Evolutionary conservation across 2,797 vertebrate genomes (phyloP).

Genomic region (Nothura maculosa): DNA sequence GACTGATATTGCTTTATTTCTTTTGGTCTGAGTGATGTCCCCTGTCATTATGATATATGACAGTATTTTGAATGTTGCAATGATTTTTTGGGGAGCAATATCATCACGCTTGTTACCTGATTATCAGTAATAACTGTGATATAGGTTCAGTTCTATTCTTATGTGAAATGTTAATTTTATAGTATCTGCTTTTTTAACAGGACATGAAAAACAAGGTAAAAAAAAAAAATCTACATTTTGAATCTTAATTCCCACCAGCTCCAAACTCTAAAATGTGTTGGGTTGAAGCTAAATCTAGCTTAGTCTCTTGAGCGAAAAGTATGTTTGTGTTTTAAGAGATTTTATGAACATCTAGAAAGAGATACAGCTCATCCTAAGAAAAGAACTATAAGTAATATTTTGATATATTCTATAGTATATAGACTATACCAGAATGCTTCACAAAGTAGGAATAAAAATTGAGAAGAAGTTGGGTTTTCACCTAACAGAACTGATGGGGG

Average conservation of each 20-base stretch:
- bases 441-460: not conserved
- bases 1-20: not conserved
- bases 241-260: not conserved
- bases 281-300: not conserved
- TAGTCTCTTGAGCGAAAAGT: not conserved
- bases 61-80: not conserved
- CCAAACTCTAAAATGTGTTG: not conserved
- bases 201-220: rapidly evolving
- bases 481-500: not conserved
- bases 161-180: not conserved
- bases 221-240: not conserved
- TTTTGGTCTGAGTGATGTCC: not conserved
- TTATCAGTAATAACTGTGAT: not conserved
- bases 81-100: not conserved
- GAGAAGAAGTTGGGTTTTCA: not conserved
- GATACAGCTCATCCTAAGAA: too few relatives aligned
- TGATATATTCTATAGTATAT: too few relatives aligned
- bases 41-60: not conserved
- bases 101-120: not conserved
- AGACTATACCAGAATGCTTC: not conserved
- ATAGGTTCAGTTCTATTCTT: not conserved
- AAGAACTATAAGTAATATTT: not conserved
- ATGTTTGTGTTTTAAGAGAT: not conserved
- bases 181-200: not conserved
- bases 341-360: not conserved